Base-by-base conservation (phyloP, 2,888 invertebrate genomes). In the Diadromus collaris region DNA sequence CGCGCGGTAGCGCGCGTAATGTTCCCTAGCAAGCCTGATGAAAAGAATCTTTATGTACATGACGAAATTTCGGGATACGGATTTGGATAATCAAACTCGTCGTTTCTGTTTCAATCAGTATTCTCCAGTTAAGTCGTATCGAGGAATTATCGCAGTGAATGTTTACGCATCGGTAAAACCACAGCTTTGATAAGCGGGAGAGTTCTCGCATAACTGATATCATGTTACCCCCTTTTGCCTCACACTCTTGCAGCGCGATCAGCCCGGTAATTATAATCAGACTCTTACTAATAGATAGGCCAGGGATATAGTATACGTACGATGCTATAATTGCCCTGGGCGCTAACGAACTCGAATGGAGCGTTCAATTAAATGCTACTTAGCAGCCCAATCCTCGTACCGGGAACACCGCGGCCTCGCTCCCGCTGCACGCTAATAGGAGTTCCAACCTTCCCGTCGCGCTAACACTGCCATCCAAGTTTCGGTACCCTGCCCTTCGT, bases 311-410 rank as follows among this genome's bases (percentile, higher is more conserved):
- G 61, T 72, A 79, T 68, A 76, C 75, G 67, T 79, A 81, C 84
- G 82, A 79, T 75, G 85, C 75, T 83, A 78, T 84, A 87, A 86
- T 85, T 83, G 86, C 86, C 82, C 78, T 79, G 81, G 83, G 79
- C 83, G 81, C 86, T 89, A 88, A 89, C 86, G 85, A 88, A 87
- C 86, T 87, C 84, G 85, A 87, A 89, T 88, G 82, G 87, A 86
- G 82, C 85, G 86, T 86, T 87, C 87, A 86, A 88, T 89, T 88
- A 89, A 88, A 88, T 85, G 86, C 87, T 87, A 88, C 87, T 89
- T 89, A 89, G 85, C 79, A 78, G 77, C 82, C 81, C 78, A 81
- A 82, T 83, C 63, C 79, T 48, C 73, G 70, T 60, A 69, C 69
- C 79, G 61, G 56, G 56, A 44, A n/a, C 67, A 38, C 63, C 67